Evolutionary conservation across 2,113 vertebrate species (phyloP).

Genomic region (Cynopterus brachyotis): DNA sequence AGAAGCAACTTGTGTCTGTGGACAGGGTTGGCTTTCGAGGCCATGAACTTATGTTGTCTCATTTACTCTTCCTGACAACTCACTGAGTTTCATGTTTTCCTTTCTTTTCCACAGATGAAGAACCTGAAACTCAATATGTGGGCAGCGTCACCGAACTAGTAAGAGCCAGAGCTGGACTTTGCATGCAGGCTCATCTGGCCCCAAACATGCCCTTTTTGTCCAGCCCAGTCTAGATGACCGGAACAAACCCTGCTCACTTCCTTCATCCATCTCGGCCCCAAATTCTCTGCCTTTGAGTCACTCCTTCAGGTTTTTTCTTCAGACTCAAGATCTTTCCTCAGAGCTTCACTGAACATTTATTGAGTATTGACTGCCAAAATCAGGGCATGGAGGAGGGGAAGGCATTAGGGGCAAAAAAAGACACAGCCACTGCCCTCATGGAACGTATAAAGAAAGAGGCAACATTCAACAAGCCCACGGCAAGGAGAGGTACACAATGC

Average conservation of each 20-base stretch:
- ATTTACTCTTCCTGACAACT: background rate
- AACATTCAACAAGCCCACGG: too few relatives aligned
- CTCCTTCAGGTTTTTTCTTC: background rate
- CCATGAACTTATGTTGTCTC: background rate
- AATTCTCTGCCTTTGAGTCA: background rate
- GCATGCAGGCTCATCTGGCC: background rate
- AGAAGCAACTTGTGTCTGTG: background rate
- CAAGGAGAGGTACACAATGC: background rate
- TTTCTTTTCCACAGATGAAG: background rate
- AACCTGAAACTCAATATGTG: background rate
- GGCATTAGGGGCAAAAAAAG: background rate
- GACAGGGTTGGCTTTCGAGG: background rate
- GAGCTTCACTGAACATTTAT: background rate
- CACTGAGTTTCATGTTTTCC: fast-evolving
- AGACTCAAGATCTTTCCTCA: background rate
- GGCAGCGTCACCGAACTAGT: background rate
- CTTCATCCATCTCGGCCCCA: background rate
- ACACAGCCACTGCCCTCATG: background rate
- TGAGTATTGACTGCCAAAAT: background rate
- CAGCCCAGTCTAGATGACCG: background rate
- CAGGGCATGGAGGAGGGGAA: background rate
- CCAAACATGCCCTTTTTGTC: background rate
- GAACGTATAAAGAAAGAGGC: background rate
- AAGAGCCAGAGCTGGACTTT: background rate
- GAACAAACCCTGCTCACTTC: background rate